These are phyloP conservation scores for Calidris pygmaea DNA, from an alignment of 2,113 vertebrate genomes.

Conservation along the genomic window DNA sequence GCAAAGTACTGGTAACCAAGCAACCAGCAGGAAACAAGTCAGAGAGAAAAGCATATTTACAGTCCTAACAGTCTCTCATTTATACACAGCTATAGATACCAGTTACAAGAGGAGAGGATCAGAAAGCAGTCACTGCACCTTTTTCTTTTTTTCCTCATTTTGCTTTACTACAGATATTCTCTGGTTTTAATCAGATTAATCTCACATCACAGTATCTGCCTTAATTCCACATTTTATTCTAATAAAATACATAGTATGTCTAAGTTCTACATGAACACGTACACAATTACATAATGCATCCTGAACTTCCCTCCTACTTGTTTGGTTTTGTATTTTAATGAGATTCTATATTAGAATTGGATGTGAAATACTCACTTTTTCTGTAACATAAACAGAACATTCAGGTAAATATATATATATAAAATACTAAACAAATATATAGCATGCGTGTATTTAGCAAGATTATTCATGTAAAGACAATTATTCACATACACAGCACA, in stretches of 20 bases:
- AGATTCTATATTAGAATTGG: not conserved
- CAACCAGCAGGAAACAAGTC: slow-evolving; percentile 62
- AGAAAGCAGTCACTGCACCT: not conserved
- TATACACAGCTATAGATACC: slow-evolving; percentile 17
- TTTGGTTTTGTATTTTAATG: not conserved
- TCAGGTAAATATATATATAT: not conserved
- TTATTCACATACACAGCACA: not conserved
- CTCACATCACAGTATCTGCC: not conserved
- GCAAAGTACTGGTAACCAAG: slow-evolving; percentile 64
- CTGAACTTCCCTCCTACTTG: not conserved
- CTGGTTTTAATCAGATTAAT: not conserved
- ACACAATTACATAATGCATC: not conserved
- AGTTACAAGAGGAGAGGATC: not conserved
- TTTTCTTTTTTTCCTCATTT: not conserved
- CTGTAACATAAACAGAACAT: not conserved
- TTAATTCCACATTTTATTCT: not conserved
- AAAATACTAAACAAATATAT: not conserved
- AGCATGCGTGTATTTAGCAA: not conserved
- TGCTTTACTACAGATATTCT: not conserved
- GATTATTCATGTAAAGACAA: not conserved
- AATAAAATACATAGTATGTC: not conserved
- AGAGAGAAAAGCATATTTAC: slow-evolving; percentile 54
- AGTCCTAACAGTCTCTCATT: slow-evolving; percentile 20
- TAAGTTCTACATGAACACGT: not conserved
- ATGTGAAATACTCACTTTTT: not conserved